Conservation (phyloP, 2,113 vertebrate species). For the Sakesphorus luctuosus region DNA sequence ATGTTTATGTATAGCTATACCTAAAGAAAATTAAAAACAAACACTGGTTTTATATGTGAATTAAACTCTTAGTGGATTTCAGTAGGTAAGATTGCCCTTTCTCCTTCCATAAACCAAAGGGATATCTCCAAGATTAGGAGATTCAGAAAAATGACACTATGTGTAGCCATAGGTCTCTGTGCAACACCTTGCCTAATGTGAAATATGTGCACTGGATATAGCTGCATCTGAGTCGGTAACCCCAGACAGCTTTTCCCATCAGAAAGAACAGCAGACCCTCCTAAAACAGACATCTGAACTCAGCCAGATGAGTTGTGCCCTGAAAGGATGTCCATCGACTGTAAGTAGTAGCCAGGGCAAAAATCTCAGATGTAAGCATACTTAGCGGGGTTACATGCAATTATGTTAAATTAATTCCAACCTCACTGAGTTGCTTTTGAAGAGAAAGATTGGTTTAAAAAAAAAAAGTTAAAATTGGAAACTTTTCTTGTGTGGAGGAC, state of each 20-base stretch:
- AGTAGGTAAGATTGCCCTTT: background rate
- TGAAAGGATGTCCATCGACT: background rate
- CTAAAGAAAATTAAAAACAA: background rate
- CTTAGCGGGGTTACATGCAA: background rate
- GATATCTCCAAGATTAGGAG: background rate
- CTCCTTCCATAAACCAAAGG: background rate
- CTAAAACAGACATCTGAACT: background rate
- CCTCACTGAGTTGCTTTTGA: background rate
- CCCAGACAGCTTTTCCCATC: background rate
- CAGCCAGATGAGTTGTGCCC: background rate
- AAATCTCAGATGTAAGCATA: background rate
- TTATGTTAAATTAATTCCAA: background rate
- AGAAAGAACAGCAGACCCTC: background rate
- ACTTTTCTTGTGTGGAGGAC: background rate
- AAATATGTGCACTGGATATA: background rate
- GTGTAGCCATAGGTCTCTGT: accelerated
- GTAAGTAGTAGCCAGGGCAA: background rate
- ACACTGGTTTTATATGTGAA: background rate
- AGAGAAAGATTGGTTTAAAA: background rate
- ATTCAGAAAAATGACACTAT: background rate
- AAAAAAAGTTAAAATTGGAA: background rate
- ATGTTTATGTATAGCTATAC: background rate
- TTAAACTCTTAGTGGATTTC: background rate
- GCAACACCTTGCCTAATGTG: background rate
- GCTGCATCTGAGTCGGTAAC: background rate